phyloP scores from a whole-genome alignment of 2,113 vertebrate genomes.

The Eurystomus gularis region DNA sequence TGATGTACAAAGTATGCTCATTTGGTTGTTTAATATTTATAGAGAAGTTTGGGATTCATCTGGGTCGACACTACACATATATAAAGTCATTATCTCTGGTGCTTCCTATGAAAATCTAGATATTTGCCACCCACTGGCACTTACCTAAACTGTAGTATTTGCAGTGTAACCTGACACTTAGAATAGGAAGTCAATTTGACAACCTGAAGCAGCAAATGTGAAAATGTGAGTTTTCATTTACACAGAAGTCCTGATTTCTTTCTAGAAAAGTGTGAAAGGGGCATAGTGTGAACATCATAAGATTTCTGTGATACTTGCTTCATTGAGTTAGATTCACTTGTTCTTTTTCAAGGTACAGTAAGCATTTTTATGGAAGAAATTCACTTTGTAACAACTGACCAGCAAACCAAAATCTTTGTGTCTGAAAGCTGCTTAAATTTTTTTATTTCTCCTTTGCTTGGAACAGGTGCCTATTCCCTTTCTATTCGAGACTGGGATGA shows the following conservation, averaged over 20 bases:
- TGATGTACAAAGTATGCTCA: neutral
- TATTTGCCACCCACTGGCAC: slow-evolving; percentile 14
- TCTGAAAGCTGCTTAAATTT: neutral
- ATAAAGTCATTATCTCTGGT: neutral
- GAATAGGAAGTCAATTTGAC: neutral
- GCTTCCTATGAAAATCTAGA: neutral
- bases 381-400: neutral
- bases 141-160: neutral
- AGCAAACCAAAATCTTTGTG: neutral
- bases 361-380: neutral
- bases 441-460: neutral
- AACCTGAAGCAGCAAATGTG: slow-evolving; percentile 2
- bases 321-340: neutral
- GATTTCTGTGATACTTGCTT: neutral
- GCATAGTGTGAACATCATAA: neutral
- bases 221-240: slow-evolving; percentile 7
- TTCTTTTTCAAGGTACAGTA: neutral
- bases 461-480: slow-evolving; percentile 93
- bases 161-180: neutral
- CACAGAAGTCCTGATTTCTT: neutral
- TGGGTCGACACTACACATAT: neutral
- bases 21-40: neutral
- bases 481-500: slow-evolving; percentile 98
- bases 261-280: neutral
- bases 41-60: neutral